phyloP scores from a whole-genome alignment of 2,797 vertebrate species.

The Psittacula derbiana region DNA sequence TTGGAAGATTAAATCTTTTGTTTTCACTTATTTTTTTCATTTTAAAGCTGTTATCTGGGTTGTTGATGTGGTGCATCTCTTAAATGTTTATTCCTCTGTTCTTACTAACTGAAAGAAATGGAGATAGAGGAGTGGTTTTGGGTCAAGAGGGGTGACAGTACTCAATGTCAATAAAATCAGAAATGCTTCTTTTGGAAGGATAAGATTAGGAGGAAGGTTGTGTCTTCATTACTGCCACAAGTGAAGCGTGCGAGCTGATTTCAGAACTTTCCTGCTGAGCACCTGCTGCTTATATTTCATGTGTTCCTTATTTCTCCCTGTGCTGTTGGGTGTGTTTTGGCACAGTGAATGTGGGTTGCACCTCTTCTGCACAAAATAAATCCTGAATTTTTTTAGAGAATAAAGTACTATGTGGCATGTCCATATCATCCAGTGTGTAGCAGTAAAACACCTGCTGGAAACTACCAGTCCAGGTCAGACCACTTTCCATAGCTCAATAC shows the following conservation, averaged over 20 bases:
- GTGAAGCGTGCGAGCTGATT: not conserved
- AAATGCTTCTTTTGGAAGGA: not conserved
- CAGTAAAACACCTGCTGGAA: not conserved
- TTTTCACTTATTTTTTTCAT: not conserved
- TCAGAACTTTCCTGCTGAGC: not conserved
- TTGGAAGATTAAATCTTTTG: not conserved
- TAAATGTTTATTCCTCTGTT: not conserved
- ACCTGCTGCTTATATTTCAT: not conserved
- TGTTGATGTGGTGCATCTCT: not conserved
- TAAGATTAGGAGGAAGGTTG: not conserved
- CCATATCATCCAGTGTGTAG: not conserved
- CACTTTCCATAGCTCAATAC: rapidly evolving
- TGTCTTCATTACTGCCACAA: not conserved
- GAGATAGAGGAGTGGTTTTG: rapidly evolving
- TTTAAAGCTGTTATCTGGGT: not conserved
- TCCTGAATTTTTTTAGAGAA: not conserved
- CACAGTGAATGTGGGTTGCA: not conserved
- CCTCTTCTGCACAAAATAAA: not conserved
- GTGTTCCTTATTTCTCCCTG: not conserved
- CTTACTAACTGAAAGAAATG: not conserved
- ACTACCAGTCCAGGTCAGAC: not conserved
- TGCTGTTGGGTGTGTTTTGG: not conserved
- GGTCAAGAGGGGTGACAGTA: not conserved
- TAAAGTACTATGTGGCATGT: not conserved
- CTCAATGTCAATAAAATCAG: not conserved